Conservation (phyloP, 2,888 invertebrate genomes). For the Lochmaea crataegi region DNA sequence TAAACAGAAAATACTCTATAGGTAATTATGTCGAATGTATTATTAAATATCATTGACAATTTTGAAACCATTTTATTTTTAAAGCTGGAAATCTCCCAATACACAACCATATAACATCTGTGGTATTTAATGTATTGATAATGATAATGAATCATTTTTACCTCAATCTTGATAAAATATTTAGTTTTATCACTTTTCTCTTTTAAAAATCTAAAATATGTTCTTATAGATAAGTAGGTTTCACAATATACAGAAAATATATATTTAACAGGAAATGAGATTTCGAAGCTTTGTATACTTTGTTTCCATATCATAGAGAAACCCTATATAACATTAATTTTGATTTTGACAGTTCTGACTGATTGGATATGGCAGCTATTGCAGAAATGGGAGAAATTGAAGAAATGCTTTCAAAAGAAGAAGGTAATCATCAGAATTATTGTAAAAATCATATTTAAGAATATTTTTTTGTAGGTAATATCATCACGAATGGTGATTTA, state of each 20-base stretch:
- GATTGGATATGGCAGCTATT: constrained; percentile 62
- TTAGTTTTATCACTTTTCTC: not conserved
- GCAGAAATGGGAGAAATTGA: constrained; percentile 65
- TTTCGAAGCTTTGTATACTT: not conserved
- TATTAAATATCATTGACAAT: not conserved
- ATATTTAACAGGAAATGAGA: not conserved
- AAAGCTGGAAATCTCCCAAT: not conserved
- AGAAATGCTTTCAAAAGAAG: constrained; percentile 63
- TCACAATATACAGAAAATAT: not conserved
- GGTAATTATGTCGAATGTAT: no score
- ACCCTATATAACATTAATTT: not conserved
- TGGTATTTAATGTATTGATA: not conserved
- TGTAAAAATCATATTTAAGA: not conserved
- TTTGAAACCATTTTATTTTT: not conserved
- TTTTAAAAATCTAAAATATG: no score
- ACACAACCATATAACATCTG: constrained; percentile 2
- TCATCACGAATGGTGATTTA: constrained; percentile 60
- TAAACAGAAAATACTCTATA: no score
- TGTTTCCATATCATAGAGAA: not conserved
- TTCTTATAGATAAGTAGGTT: no score
- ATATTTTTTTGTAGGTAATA: constrained; percentile 42
- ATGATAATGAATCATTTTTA: not conserved
- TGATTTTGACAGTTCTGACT: constrained; percentile 47
- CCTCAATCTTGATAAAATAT: not conserved
- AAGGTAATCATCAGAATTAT: constrained; percentile 48